A percentile compares a stretch with the other conserved stretches of the same genome.
Evolutionary conservation across 2,797 vertebrate species (phyloP).

Genomic region (Meriones psammophilus): DNA sequence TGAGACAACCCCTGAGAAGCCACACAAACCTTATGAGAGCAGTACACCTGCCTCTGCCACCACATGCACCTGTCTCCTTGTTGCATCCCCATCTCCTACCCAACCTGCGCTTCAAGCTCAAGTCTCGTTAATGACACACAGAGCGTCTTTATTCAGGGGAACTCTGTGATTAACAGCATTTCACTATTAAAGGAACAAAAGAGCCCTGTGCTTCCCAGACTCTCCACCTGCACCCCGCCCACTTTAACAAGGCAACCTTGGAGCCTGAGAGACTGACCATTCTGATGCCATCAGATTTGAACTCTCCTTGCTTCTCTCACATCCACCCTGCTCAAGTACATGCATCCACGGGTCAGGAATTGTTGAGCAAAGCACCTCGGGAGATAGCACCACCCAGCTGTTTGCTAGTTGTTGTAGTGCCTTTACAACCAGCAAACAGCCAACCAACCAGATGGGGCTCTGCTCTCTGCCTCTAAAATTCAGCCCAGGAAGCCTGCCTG

Average conservation of each 20-base stretch:
- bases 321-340: neutral
- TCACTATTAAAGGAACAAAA: neutral
- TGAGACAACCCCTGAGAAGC: neutral
- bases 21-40: neutral
- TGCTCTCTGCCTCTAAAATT: neutral
- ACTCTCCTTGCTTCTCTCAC: neutral
- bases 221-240: neutral
- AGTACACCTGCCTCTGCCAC: neutral
- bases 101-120: neutral
- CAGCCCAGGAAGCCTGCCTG: neutral
- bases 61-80: neutral
- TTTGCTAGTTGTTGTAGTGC: neutral
- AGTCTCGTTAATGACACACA: neutral
- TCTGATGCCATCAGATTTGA: neutral
- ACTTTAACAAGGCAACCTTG: neutral
- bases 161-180: neutral
- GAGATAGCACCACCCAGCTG: neutral
- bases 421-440: neutral
- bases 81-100: neutral
- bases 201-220: neutral
- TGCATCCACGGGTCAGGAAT: neutral
- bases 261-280: neutral
- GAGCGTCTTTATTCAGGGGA: conserved; percentile 28
- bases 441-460: conserved; percentile 46
- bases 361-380: neutral